Evolutionary conservation across 2,888 invertebrate genomes (phyloP).

Genomic region (Steinernema hermaphroditum): DNA sequence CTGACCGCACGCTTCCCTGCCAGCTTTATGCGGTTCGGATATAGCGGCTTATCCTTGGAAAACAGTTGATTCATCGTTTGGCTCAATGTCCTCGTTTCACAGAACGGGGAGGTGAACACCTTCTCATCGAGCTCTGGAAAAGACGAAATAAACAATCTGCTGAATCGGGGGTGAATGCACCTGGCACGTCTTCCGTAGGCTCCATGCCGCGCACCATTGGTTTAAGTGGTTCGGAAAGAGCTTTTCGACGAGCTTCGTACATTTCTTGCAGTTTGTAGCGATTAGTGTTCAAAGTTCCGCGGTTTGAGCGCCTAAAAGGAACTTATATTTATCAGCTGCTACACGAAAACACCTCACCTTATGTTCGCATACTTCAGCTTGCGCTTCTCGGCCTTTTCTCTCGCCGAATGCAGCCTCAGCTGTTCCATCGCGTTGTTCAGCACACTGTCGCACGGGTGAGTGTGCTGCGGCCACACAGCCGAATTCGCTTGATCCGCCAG

Average conservation of each 20-base stretch:
- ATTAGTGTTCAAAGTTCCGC: slow-evolving; percentile 40
- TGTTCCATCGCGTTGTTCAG: slow-evolving; percentile 46
- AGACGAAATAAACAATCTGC: slow-evolving; percentile 13
- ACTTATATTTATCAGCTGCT: not conserved
- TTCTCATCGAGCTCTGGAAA: slow-evolving; percentile 42
- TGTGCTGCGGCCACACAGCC: slow-evolving; percentile 77
- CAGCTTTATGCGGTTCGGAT: slow-evolving; percentile 74
- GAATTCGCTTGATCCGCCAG: slow-evolving; percentile 90
- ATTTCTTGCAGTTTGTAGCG: slow-evolving; percentile 39
- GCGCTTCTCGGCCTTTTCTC: slow-evolving; percentile 46
- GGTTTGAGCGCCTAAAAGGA: slow-evolving; percentile 57
- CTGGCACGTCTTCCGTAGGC: slow-evolving; percentile 36
- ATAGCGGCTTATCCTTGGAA: slow-evolving; percentile 77
- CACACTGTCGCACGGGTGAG: slow-evolving; percentile 43
- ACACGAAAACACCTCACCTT: slow-evolving; percentile 19
- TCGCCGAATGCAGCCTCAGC: slow-evolving; percentile 47
- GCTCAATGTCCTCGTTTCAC: slow-evolving; percentile 39
- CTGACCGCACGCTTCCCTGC: slow-evolving; percentile 37
- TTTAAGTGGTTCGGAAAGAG: slow-evolving; percentile 30
- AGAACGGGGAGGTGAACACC: slow-evolving; percentile 39
- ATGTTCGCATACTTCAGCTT: slow-evolving; percentile 32
- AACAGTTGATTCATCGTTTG: slow-evolving; percentile 63
- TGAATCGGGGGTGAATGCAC: slow-evolving; percentile 27
- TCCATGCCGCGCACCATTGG: slow-evolving; percentile 29
- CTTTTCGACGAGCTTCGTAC: slow-evolving; percentile 38